A percentile compares a stretch with the other conserved stretches of the same genome.
phyloP scores from a whole-genome alignment of 2,888 invertebrate genomes.

The Caenorhabditis sp. region DNA sequence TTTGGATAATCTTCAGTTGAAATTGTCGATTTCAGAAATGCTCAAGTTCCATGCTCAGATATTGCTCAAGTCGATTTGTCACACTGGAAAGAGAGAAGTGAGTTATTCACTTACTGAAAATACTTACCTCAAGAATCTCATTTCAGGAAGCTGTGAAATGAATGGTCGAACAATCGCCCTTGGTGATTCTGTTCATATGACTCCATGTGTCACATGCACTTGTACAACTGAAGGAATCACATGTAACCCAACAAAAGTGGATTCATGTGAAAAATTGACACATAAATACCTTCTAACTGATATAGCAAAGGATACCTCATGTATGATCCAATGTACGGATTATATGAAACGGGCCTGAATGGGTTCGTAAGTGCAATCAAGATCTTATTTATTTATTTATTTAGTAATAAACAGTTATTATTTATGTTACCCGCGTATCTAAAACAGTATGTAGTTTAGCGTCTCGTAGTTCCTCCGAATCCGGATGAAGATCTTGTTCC shows the following conservation, averaged over 20 bases:
- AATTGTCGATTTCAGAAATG: slow-evolving; percentile 57
- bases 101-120: no score
- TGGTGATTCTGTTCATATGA: slow-evolving; percentile 69
- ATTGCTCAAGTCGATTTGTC: slow-evolving; percentile 66
- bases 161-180: slow-evolving; percentile 65
- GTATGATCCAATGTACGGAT: slow-evolving; percentile 69
- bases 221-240: slow-evolving; percentile 69
- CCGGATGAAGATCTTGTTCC: slow-evolving; percentile 37
- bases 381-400: background rate
- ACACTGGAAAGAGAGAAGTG: slow-evolving; percentile 69
- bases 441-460: slow-evolving; percentile 33
- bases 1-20: background rate
- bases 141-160: slow-evolving; percentile 67
- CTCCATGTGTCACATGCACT: slow-evolving; percentile 69
- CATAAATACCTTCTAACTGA: slow-evolving; percentile 66
- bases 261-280: slow-evolving; percentile 66
- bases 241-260: slow-evolving; percentile 66
- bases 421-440: background rate
- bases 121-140: background rate
- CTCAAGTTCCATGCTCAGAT: slow-evolving; percentile 67
- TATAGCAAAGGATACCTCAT: slow-evolving; percentile 67
- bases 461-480: slow-evolving; percentile 57
- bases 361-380: slow-evolving; percentile 30
- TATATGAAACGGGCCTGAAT: slow-evolving; percentile 51
- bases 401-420: background rate